Conservation (phyloP, 64 coral and sea anemone genomes). For the Platygyra sinensis region DNA sequence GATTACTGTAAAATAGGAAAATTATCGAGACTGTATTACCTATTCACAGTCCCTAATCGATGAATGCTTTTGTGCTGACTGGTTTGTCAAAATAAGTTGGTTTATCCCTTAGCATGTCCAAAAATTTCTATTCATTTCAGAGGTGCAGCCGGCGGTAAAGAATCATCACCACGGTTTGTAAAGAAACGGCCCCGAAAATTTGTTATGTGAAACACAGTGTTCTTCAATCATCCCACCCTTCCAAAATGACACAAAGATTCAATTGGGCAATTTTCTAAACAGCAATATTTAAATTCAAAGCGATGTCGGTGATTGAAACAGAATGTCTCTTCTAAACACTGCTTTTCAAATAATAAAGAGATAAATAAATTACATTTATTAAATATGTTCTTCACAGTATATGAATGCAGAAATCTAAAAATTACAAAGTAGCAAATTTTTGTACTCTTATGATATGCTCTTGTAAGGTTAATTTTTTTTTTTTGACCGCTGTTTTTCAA, state of each 20-base stretch:
- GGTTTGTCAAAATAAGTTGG: not conserved
- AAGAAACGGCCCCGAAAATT: not conserved
- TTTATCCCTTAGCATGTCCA: not conserved
- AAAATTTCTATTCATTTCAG: slow-evolving; percentile 13
- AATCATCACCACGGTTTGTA: slow-evolving; percentile 26
- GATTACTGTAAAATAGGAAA: no score
- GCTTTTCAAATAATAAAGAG: slow-evolving; percentile 35
- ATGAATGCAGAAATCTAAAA: no score
- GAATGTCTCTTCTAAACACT: slow-evolving; percentile 8
- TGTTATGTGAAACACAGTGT: slow-evolving; percentile 34
- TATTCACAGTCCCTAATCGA: no score
- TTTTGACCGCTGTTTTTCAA: no score
- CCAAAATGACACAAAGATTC: not conserved
- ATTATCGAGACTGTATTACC: no score
- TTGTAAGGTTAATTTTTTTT: no score
- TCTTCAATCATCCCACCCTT: not conserved
- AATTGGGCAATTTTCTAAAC: not conserved
- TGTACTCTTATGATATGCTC: no score
- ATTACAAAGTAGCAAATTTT: no score
- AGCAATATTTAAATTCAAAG: not conserved
- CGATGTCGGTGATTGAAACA: not conserved
- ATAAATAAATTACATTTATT: not conserved
- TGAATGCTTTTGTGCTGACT: no score
- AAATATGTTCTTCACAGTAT: no score
- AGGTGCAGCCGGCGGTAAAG: slow-evolving; percentile 23